Evolutionary conservation across 2,797 vertebrate species (phyloP), one percentile per base, ranked within the genome.

Genomic region (Poliocrania exsul): DNA sequence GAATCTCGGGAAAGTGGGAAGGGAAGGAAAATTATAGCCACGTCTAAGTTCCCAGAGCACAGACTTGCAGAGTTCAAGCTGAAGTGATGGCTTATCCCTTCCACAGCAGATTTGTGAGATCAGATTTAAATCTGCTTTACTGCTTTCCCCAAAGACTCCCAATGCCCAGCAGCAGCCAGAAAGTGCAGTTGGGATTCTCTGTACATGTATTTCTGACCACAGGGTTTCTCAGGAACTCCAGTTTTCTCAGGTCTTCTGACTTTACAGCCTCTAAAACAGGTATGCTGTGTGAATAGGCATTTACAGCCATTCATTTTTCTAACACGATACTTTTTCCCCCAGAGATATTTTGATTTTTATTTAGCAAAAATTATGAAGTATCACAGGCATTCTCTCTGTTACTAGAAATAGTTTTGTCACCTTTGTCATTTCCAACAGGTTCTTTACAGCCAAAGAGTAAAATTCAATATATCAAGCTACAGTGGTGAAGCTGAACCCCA

Each of bases 41-140:
- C 20, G 51, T 37, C 31, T 62, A 72, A 53, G 29, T 81, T 62
- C 2, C 0, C 31, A 75, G 44, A 81, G 31, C 25, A 56, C 33
- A 67, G 72, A 92, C 74, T 2, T 42, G n/a, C 35, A 29, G 81
- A 88, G 72, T 9, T 78, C 46, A 81, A 47, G 47, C 61, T 90
- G 65, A 83, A 94, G 65, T 7, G 7, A 69, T 51, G 50, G 73
- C 65, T 82, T 92, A 83, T 86, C 58, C 85, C 72, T 86, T 86
- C 54, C 62, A 69, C 31, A 70, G 61, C 33, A 71, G 81, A 96
- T 92, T 71, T 81, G 61, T 23, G 69, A 90, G 38, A 69, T 66
- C 35, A 81, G 78, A 81, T 90, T 88, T 80, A 88, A 92, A 90
- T 49, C 67, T 86, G 56, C 80, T 88, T 94, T 88, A 15, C 73